Percentiles rank a stretch among this genome's conserved stretches.
Conservation (phyloP, 2,888 invertebrate genomes). For the Dinocampus coccinellae region DNA sequence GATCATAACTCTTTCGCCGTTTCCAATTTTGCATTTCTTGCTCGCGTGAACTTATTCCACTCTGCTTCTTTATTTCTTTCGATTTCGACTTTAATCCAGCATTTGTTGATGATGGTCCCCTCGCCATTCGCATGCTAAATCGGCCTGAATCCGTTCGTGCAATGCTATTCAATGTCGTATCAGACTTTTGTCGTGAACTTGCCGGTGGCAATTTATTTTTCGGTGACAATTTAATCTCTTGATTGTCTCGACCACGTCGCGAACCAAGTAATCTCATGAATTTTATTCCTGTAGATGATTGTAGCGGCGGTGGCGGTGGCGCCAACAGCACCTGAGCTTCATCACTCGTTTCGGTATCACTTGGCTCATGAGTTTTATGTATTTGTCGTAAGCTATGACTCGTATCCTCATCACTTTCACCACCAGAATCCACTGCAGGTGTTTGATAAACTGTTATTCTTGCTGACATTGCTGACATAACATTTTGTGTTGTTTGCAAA, state of each 20-base stretch:
- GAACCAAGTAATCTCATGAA: slow-evolving; percentile 56
- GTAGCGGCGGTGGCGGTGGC: slow-evolving; percentile 14
- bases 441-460: slow-evolving; percentile 57
- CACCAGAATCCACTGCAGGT: slow-evolving; percentile 64
- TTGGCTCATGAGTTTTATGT: slow-evolving; percentile 51
- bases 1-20: slow-evolving; percentile 94
- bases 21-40: slow-evolving; percentile 96
- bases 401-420: slow-evolving; percentile 66
- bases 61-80: slow-evolving; percentile 55
- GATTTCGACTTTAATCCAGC: slow-evolving; percentile 51
- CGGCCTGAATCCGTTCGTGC: slow-evolving; percentile 60
- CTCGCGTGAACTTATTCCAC: slow-evolving; percentile 79
- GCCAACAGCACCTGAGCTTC: slow-evolving; percentile 49
- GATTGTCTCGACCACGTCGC: slow-evolving; percentile 74
- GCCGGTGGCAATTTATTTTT: background rate
- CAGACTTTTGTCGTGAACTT: slow-evolving; percentile 44
- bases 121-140: slow-evolving; percentile 53
- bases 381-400: slow-evolving; percentile 58
- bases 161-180: slow-evolving; percentile 50
- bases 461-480: slow-evolving; percentile 72
- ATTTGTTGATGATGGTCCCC: slow-evolving; percentile 46
- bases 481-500: slow-evolving; percentile 71
- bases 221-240: slow-evolving; percentile 62
- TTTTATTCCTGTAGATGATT: slow-evolving; percentile 51
- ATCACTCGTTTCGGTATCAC: slow-evolving; percentile 61